phyloP scores from a whole-genome alignment of 1,140 invertebrate species.

The Pogonognathellus flavescens region DNA sequence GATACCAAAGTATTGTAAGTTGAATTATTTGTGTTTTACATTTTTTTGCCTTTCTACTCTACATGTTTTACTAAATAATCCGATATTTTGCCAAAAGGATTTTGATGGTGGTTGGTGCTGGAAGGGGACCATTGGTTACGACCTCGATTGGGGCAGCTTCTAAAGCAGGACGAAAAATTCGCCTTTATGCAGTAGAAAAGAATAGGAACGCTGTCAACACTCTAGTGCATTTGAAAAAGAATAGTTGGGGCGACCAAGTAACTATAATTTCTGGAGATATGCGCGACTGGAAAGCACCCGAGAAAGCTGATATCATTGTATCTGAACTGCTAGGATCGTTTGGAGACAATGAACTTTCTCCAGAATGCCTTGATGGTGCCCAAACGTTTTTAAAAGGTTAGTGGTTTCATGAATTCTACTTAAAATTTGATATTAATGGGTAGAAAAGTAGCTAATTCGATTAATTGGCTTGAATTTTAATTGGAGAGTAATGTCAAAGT shows the following conservation, averaged over 20 bases:
- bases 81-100: conserved; percentile 70
- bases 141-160: conserved; percentile 85
- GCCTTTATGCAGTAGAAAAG: conserved; percentile 97
- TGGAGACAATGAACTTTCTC: conserved; percentile 98
- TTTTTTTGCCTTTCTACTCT: too few species aligned
- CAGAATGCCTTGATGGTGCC: conserved; percentile 97
- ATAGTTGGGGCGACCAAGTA: conserved; percentile 85
- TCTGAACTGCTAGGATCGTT: conserved; percentile 98
- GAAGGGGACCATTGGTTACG: conserved; percentile 92
- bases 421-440: conserved; percentile 30
- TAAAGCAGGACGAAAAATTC: conserved; percentile 76
- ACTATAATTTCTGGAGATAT: conserved; percentile 90
- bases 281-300: conserved; percentile 84
- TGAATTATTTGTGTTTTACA: too few species aligned
- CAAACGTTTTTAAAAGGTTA: conserved; percentile 86
- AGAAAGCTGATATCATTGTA: conserved; percentile 94
- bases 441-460: too few species aligned
- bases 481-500: too few species aligned
- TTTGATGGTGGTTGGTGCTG: conserved; percentile 95
- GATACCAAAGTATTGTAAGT: conserved; percentile 34
- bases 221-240: conserved; percentile 82
- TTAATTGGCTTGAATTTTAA: too few species aligned
- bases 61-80: background rate
- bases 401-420: conserved; percentile 51
- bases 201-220: conserved; percentile 97